Conservation (phyloP, 2,888 invertebrate genomes). For the Drosophila tripunctata region DNA sequence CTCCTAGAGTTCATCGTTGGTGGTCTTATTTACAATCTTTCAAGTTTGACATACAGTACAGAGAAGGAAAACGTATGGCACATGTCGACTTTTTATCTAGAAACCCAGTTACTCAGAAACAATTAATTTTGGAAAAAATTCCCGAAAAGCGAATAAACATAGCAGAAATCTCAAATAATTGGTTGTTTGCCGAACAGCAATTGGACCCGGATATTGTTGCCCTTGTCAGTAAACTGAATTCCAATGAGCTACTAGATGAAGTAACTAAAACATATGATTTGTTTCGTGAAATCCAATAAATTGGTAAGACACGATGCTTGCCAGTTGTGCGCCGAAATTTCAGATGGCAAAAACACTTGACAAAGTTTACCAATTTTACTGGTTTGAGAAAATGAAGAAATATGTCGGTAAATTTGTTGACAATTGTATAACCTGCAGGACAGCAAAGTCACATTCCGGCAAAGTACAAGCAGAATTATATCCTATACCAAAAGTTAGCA, state of each 20-base stretch:
- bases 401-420: slow-evolving; percentile 1
- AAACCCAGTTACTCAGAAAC: background rate
- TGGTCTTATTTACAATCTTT: slow-evolving; percentile 31
- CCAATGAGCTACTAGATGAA: slow-evolving; percentile 19
- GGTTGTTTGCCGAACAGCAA: slow-evolving; percentile 7
- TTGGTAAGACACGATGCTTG: background rate
- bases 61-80: slow-evolving; percentile 25
- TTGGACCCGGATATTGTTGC: slow-evolving; percentile 7
- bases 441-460: background rate
- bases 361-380: slow-evolving; percentile 4
- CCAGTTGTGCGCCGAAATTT: slow-evolving; percentile 11
- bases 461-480: background rate
- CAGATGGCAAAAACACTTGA: slow-evolving; percentile 3
- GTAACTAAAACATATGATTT: background rate
- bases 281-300: slow-evolving; percentile 21
- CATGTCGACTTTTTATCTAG: slow-evolving; percentile 25
- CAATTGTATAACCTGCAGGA: background rate
- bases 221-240: slow-evolving; percentile 4
- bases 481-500: background rate
- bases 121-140: background rate
- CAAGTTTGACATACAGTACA: slow-evolving; percentile 23
- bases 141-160: slow-evolving; percentile 26
- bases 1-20: slow-evolving; percentile 30
- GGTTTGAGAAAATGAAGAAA: slow-evolving; percentile 17
- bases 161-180: slow-evolving; percentile 25